phyloP scores from a whole-genome alignment of 2,113 vertebrate species.

The Ctenomys sociabilis region DNA sequence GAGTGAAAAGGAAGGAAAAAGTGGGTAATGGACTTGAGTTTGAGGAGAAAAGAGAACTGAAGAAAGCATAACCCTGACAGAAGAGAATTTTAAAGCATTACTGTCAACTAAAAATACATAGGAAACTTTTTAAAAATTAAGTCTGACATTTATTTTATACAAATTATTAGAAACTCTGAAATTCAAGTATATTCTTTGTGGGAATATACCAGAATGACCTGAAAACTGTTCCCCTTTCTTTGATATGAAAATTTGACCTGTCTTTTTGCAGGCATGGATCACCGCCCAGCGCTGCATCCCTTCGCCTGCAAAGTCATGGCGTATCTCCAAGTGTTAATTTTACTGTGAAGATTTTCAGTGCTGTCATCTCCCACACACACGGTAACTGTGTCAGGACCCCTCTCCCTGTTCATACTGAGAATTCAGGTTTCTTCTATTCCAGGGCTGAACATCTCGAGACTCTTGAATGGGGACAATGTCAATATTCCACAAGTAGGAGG shows the following conservation, averaged over 20 bases:
- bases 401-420: background rate
- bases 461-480: background rate
- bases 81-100: background rate
- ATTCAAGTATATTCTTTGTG: background rate
- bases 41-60: background rate
- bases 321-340: background rate
- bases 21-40: background rate
- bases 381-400: background rate
- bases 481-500: background rate
- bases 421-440: background rate
- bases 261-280: background rate
- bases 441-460: background rate
- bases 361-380: background rate
- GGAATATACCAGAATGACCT: background rate
- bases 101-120: background rate
- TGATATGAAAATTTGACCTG: background rate
- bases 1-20: background rate
- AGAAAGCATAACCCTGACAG: background rate
- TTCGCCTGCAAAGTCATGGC: background rate
- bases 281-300: background rate
- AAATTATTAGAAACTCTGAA: background rate
- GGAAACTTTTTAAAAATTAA: background rate
- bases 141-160: background rate
- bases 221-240: background rate
- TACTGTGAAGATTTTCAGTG: background rate